Base-by-base conservation (phyloP, 2,113 vertebrate genomes). In the Bujurquina vittata region DNA sequence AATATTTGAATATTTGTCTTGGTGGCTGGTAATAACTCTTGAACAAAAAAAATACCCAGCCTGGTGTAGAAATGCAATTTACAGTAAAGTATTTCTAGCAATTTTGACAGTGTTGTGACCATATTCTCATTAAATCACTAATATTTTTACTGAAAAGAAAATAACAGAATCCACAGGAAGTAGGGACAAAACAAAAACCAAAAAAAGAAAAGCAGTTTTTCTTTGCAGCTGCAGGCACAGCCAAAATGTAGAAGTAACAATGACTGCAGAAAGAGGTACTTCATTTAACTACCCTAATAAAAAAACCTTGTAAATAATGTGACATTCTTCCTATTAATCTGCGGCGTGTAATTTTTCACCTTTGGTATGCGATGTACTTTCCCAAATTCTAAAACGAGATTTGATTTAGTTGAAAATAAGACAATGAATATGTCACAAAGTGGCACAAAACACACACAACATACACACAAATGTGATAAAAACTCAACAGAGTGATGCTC, bases 201-300 rank as follows among this genome's bases (percentile, higher is more conserved):
- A 4, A 20, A 2, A 10, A 52, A 52, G 31, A 37, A 8, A 49
- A 18, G 2, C 3, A 26, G 10, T 67, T 46, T 69, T 52, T 52
- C 18, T 69, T 69, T 52, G 65, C 14, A 43, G 22, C 22, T 26
- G 26, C 22, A 79, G 72, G 40, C 10, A 18, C 29, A 37, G 58
- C 31, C 57, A 46, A 80, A 77, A 65, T 69, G 55, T 40, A 37
- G 29, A 63, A 56, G 33, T 69, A 72, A 54, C 67, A 52, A 46
- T 72, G 52, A 17, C 74, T 67, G 26, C 22, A 77, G 58, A 73
- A 35, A n/a, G 29, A 75, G 33, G 22, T 11, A 60, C 40, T 72
- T 89, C 61, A 79, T 89, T 87, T 87, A 78, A 76, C 60, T 18
- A 46, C 26, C 26, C 54, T 52, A 35, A 69, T 74, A 57, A 1